Percentiles rank a stretch among this genome's conserved stretches.
Conservation (phyloP, 1,140 invertebrate genomes). For the Leptoteleia sp. region DNA sequence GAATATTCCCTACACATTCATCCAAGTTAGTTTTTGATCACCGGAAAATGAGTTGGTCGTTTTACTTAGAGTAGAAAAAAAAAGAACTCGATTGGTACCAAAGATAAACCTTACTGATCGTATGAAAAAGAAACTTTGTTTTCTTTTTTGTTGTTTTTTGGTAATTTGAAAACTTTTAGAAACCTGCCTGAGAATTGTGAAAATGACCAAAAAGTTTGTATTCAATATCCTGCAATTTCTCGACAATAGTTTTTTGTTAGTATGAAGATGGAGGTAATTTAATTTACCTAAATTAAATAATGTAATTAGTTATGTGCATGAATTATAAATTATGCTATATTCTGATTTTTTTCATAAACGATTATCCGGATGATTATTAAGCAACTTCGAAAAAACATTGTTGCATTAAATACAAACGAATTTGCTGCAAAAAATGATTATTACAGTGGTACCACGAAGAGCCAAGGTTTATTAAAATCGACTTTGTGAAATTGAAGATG, state of each 20-base stretch:
- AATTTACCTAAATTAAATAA: slow-evolving; percentile 2
- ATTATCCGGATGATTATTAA: neutral
- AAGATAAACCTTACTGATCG: slow-evolving; percentile 59
- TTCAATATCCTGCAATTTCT: slow-evolving; percentile 19
- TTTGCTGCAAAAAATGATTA: no score
- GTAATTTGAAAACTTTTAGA: slow-evolving; percentile 19
- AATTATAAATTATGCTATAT: neutral
- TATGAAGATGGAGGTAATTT: neutral
- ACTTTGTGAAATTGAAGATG: no score
- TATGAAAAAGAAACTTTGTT: slow-evolving; percentile 31
- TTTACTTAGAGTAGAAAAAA: slow-evolving; percentile 20
- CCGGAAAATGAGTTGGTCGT: slow-evolving; percentile 7
- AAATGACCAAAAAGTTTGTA: slow-evolving; percentile 13
- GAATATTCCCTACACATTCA: slow-evolving; percentile 5
- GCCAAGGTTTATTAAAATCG: no score
- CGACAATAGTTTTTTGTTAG: neutral
- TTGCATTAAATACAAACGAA: no score
- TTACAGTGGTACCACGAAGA: no score
- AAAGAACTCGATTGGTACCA: slow-evolving; percentile 34
- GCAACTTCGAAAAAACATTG: no score
- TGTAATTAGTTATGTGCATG: neutral
- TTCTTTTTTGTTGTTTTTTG: slow-evolving; percentile 5
- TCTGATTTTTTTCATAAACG: neutral
- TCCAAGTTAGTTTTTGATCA: slow-evolving; percentile 21
- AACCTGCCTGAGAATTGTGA: slow-evolving; percentile 61